These are phyloP conservation scores for Corythornis cristatus DNA, from an alignment of 2,113 vertebrate genomes.

Conservation along the genomic window DNA sequence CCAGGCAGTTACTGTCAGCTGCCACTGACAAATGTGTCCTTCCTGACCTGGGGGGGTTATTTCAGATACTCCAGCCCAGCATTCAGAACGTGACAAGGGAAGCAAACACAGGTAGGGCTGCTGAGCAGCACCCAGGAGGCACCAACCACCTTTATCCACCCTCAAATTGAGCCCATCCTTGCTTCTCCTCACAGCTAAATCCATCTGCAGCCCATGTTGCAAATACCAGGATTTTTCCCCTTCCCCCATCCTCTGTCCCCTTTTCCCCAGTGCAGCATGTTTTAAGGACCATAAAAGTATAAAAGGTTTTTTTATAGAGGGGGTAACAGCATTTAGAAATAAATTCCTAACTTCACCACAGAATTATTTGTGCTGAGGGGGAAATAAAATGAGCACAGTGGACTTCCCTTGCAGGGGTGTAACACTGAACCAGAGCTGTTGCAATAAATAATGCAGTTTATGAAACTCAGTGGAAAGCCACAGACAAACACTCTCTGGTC, in stretches of 20 bases:
- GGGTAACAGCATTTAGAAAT: neutral
- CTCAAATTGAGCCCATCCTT: neutral
- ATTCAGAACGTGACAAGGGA: neutral
- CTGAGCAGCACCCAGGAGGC: neutral
- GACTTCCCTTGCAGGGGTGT: neutral
- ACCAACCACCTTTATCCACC: neutral
- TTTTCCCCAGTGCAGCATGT: neutral
- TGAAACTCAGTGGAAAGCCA: neutral
- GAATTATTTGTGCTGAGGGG: neutral
- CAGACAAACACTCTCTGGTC: neutral
- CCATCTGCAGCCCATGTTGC: neutral
- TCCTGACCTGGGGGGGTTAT: fast-evolving
- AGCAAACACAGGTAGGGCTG: neutral
- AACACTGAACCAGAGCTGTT: too few species aligned
- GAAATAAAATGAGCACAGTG: neutral
- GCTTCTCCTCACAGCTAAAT: neutral
- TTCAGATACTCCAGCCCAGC: neutral
- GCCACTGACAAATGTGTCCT: neutral
- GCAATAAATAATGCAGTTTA: too few species aligned
- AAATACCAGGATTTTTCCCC: neutral
- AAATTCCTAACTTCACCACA: neutral
- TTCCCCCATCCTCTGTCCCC: too few species aligned
- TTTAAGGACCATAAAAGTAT: neutral
- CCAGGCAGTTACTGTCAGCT: neutral
- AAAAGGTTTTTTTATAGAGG: fast-evolving